Evolutionary conservation across 23 tunicate genomes (phyloP), one percentile per base, ranked within the genome.

Genomic region (Oikopleura albicans): DNA sequence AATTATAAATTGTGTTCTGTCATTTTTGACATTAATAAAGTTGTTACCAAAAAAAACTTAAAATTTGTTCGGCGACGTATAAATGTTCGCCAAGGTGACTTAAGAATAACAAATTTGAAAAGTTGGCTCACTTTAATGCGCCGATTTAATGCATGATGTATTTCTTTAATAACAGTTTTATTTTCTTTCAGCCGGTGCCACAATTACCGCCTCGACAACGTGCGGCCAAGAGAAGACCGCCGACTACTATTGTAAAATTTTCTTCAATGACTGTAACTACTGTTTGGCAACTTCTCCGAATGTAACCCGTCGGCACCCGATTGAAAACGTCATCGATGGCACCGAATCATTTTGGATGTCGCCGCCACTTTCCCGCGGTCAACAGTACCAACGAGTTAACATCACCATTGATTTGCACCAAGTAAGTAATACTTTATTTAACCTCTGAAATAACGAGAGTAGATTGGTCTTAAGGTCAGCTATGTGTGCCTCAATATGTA

Each of bases 331-430:
- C 0, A 90, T 94, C 83, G 98, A 94, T 57, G 98, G 98, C 36
- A 94, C 98, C 1, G 98, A 94, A 75, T 85, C 84, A 85, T 94
- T 94, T 91, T 94, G 98, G 98, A 94, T 90, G 91, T 85, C 88
- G 49, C 98, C 98, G 28, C 98, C 98, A 0, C 71, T 94, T 75
- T 90, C 96, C 22, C 87, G 94, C 37, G 98, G 98, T 1, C 85
- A 56, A 41, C 84, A 94, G 41, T 90, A 86, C 89, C 89, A 94
- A 83, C 75, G 85, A 39, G 90, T 94, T 85, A 94, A 90, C 85
- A 40, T 94, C 83, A 94, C 98, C 0, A 90, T 94, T 41, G 90
- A 94, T 83, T 86, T 94, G 35, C 91, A 94, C 37, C 98, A 94
- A 87, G 97, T 92, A 76, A 40, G 84, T 83, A 35, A 49, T 49